These are phyloP conservation scores for Cosmia pyralina DNA, from an alignment of 2,888 invertebrate genomes.

Conservation along the genomic window DNA sequence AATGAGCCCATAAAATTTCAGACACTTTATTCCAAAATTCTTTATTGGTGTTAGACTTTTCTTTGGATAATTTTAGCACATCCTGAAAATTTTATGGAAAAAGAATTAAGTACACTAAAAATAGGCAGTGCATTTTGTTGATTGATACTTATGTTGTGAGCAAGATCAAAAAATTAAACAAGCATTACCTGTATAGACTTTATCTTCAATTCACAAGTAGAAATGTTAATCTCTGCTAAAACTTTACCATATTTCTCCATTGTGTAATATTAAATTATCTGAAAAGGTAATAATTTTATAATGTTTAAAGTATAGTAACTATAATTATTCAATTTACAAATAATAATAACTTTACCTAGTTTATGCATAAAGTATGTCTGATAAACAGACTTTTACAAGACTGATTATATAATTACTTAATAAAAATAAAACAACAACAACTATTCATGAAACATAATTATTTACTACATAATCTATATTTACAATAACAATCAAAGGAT, in stretches of 20 bases:
- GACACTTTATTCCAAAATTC: slow-evolving; percentile 71
- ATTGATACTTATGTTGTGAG: not conserved
- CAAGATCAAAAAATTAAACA: not conserved
- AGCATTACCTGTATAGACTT: slow-evolving; percentile 74
- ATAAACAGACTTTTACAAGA: slow-evolving; percentile 21
- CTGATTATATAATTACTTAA: slow-evolving; percentile 56
- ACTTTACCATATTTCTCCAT: slow-evolving; percentile 71
- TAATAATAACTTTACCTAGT: slow-evolving; percentile 26
- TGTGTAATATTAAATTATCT: slow-evolving; percentile 57
- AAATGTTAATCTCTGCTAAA: slow-evolving; percentile 65
- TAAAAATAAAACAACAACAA: slow-evolving; percentile 78
- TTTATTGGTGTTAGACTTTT: slow-evolving; percentile 50
- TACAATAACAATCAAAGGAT: slow-evolving; percentile 77
- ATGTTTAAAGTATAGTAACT: not conserved
- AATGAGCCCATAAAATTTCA: slow-evolving; percentile 77
- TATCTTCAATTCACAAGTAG: slow-evolving; percentile 68
- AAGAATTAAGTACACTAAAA: not conserved
- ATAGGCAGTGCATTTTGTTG: not conserved
- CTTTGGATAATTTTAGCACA: slow-evolving; percentile 73
- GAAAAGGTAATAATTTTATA: slow-evolving; percentile 54
- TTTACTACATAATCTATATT: slow-evolving; percentile 86
- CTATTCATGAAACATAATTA: slow-evolving; percentile 74
- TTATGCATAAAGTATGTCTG: not conserved
- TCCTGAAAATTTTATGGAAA: slow-evolving; percentile 72
- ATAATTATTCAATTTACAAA: slow-evolving; percentile 3